Conservation (phyloP, 1,140 invertebrate genomes). For the Drosophila ironensis region DNA sequence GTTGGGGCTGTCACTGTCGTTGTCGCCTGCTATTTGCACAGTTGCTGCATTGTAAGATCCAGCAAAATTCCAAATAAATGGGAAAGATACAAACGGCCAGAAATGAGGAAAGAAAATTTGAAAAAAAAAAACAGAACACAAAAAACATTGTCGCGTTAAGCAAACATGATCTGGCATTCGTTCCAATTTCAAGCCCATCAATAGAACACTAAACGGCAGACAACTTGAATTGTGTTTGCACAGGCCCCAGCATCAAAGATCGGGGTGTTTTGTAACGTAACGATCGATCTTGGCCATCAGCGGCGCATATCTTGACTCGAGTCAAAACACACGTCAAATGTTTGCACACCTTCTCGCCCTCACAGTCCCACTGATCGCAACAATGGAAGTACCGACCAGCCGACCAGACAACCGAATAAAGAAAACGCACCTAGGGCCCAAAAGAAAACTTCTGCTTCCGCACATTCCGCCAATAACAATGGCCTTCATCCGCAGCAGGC, state of each 20-base stretch:
- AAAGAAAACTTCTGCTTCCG: constrained; percentile 68
- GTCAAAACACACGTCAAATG: constrained; percentile 80
- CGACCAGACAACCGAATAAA: constrained; percentile 14
- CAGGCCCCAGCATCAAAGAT: constrained; percentile 51
- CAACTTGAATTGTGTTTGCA: constrained; percentile 64
- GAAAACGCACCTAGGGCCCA: constrained; percentile 15
- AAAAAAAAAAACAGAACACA: constrained; percentile 8
- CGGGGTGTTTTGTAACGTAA: constrained; percentile 55
- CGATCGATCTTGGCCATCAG: constrained; percentile 49
- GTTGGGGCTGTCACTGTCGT: constrained; percentile 33
- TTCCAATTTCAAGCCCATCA: constrained; percentile 71
- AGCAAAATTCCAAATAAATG: constrained; percentile 73
- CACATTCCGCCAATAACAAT: constrained; percentile 56
- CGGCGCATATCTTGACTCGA: constrained; percentile 58
- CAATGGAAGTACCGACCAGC: constrained; percentile 12
- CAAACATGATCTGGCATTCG: constrained; percentile 74
- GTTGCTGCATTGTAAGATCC: constrained; percentile 67
- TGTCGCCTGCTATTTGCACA: constrained; percentile 77
- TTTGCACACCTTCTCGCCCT: constrained; percentile 68
- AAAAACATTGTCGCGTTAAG: constrained; percentile 71
- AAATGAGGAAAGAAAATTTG: constrained; percentile 40
- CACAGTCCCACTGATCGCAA: constrained; percentile 3
- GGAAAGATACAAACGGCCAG: constrained; percentile 51
- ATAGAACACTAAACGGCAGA: constrained; percentile 31
- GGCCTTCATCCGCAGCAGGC: constrained; percentile 31